Percentiles rank a stretch among this genome's conserved stretches.
Evolutionary conservation across 2,113 vertebrate species (phyloP).

Genomic region (Tringa solitaria): DNA sequence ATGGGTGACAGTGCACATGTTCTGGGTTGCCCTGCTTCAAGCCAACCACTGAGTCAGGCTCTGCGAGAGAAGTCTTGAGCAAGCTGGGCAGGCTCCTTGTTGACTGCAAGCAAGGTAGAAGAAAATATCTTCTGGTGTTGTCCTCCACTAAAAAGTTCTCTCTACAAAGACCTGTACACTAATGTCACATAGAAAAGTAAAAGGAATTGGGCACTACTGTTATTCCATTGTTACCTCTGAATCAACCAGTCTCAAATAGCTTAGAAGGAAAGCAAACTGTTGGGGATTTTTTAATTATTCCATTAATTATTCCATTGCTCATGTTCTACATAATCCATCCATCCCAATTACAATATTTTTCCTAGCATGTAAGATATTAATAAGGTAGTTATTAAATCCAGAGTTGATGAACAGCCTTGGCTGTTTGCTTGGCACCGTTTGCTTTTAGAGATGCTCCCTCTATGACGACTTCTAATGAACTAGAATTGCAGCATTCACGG

Average conservation of each 20-base stretch:
- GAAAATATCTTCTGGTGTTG: neutral
- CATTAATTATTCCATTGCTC: slow-evolving; percentile 1
- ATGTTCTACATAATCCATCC: neutral
- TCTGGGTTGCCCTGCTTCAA: neutral
- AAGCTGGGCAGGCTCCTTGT: neutral
- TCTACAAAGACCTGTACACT: neutral
- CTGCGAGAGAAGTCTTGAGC: neutral
- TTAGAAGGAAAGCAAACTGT: neutral
- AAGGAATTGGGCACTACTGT: neutral
- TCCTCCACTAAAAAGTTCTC: neutral
- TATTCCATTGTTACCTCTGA: neutral
- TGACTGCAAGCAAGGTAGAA: neutral
- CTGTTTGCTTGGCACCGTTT: neutral
- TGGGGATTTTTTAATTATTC: neutral
- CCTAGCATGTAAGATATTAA: slow-evolving; percentile 5
- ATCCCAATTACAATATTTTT: slow-evolving; percentile 26
- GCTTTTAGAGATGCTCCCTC: neutral
- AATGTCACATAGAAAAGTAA: neutral
- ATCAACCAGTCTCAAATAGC: neutral
- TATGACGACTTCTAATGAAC: neutral
- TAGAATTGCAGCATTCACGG: neutral
- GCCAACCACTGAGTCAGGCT: neutral
- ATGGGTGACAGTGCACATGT: neutral
- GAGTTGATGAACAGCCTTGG: neutral
- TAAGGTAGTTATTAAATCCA: slow-evolving; percentile 7